A percentile compares a stretch with the other conserved stretches of the same genome.
These are phyloP conservation scores for Enteromius treurensis DNA, from an alignment of 2,797 vertebrate species.

Conservation along the genomic window DNA sequence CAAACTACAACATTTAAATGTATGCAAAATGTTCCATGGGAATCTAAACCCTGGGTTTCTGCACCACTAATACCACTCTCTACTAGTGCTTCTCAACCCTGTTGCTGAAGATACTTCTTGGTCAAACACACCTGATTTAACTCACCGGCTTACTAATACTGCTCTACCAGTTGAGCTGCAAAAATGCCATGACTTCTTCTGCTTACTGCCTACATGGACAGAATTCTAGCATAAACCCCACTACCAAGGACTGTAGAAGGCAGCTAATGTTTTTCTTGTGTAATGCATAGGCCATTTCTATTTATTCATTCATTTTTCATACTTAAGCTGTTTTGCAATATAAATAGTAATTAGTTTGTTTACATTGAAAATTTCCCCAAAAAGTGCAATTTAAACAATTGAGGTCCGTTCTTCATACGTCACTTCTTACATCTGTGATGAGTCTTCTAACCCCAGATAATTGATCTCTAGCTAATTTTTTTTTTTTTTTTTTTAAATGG, in stretches of 20 bases:
- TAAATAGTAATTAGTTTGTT: too few relatives aligned
- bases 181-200: not conserved
- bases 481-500: too few relatives aligned
- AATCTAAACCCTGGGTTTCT: not conserved
- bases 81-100: not conserved
- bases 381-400: too few relatives aligned
- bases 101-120: not conserved
- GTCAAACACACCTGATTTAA: not conserved
- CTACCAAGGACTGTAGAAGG: not conserved
- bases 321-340: too few relatives aligned
- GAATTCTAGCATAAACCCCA: not conserved
- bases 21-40: not conserved
- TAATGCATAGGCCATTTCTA: not conserved
- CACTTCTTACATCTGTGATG: too few relatives aligned
- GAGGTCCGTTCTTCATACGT: too few relatives aligned
- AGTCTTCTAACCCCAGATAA: too few relatives aligned
- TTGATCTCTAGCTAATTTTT: too few relatives aligned
- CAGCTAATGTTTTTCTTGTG: not conserved
- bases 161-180: not conserved
- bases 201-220: not conserved
- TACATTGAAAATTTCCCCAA: too few relatives aligned
- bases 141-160: not conserved
- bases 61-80: not conserved
- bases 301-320: not conserved
- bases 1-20: not conserved